Evolutionary conservation across 1,140 invertebrate species (phyloP), one percentile per base, ranked within the genome.

Genomic region (Aphelenchoides fujianensis): DNA sequence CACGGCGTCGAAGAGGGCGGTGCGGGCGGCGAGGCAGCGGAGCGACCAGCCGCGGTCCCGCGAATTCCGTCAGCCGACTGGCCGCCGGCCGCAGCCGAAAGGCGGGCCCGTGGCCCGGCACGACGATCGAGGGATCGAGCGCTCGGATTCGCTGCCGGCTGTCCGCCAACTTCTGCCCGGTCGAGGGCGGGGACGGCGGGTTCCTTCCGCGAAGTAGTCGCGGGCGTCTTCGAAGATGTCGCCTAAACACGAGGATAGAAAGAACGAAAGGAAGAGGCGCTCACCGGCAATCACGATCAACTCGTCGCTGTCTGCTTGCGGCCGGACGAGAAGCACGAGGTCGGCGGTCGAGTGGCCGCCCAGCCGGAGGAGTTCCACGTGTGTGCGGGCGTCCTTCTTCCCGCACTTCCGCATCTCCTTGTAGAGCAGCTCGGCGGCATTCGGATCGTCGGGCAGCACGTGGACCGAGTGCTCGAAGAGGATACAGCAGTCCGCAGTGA

Each of bases 281-380:
- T 34, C 1, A 35, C 63, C 7, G 19, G n/a, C 36, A 30, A 34
- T 37, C 9, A 16, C 31, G 23, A 66, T 37, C 16, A 66, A 36
- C 31, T 36, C 36, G 30, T 34, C 32, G 1, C 12, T 37, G 12
- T 66, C 12, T 37, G 27, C 31, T 12, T 64, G 23, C 32, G 32
- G 32, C 19, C 34, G 16, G 19, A 66, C 31, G n/a, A 35, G 9
- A 12, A 66, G 32, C 23, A 37, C 63, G 12, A 66, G 32, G 31
- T 66, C 63, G 19, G n/a, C 9, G 23, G 32, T 27, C 2, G 63
- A 66, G 31, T 66, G 63, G n/a, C 63, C 63, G 3, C 63, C 53
- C 16, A 66, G 3, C 27, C 53, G 37, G 16, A 66, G 32, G 3
- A 66, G 53, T 34, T 66, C 12, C 32, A 66, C 23, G 7, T 59